phyloP scores from a whole-genome alignment of 2,113 vertebrate species.

The Phainopepla nitens region DNA sequence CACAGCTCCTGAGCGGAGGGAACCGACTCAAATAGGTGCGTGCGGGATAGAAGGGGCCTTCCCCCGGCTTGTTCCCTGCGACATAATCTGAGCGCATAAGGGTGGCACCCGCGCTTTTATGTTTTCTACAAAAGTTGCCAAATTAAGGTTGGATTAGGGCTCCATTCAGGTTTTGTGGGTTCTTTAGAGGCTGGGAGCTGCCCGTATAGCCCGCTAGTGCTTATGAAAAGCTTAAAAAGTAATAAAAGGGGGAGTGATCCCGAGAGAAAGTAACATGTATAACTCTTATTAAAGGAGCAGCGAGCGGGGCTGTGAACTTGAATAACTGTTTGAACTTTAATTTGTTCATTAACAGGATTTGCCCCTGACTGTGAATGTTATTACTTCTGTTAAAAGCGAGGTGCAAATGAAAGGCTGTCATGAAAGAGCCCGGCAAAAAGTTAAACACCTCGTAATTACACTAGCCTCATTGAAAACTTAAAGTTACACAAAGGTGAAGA shows the following conservation, averaged over 20 bases:
- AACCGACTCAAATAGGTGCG: neutral
- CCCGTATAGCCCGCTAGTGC: conserved; percentile 50
- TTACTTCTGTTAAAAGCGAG: conserved; percentile 75
- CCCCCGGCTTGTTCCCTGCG: neutral
- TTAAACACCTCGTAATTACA: conserved; percentile 80
- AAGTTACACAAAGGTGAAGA: conserved; percentile 37
- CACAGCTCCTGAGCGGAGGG: neutral
- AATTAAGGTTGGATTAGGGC: conserved; percentile 78
- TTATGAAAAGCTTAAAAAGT: conserved; percentile 82
- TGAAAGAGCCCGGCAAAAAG: conserved; percentile 81
- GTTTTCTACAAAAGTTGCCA: conserved; percentile 79
- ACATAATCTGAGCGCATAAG: conserved; percentile 51
- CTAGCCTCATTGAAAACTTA: conserved; percentile 67
- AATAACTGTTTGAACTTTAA: conserved; percentile 86
- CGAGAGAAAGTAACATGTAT: conserved; percentile 77
- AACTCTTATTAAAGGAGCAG: conserved; percentile 80
- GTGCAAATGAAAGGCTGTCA: conserved; percentile 73
- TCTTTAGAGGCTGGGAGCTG: conserved; percentile 66
- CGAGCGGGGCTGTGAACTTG: conserved; percentile 77
- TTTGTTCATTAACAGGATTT: conserved; percentile 89
- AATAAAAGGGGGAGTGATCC: conserved; percentile 75
- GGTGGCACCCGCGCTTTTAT: conserved; percentile 70
- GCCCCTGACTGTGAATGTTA: conserved; percentile 83
- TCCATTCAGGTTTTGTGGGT: conserved; percentile 62
- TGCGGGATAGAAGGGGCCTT: neutral